A percentile compares a stretch with the other conserved stretches of the same genome.
phyloP scores from a whole-genome alignment of 2,797 vertebrate species.

The Anas capensis region DNA sequence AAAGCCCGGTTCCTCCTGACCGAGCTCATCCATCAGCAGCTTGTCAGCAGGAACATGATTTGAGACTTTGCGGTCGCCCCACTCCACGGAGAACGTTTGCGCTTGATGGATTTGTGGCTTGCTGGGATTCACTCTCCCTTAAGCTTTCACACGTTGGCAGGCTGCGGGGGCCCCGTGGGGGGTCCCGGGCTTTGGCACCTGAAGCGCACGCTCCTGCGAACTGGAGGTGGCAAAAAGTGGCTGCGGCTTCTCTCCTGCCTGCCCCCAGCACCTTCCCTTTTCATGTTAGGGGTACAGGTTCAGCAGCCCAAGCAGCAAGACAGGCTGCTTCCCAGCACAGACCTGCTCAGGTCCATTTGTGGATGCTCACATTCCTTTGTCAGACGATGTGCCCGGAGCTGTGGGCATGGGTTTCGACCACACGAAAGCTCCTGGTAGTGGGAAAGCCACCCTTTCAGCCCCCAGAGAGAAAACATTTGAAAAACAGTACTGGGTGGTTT shows the following conservation, averaged over 20 bases:
- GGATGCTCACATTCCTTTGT: background rate
- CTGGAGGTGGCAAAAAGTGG: background rate
- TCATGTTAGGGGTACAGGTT: rapidly evolving
- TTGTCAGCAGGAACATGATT: background rate
- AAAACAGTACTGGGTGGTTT: background rate
- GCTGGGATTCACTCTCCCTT: background rate
- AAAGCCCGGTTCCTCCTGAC: background rate
- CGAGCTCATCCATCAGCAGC: background rate
- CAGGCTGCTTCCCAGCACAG: background rate
- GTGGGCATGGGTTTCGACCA: background rate
- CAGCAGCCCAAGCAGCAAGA: background rate
- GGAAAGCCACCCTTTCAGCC: background rate
- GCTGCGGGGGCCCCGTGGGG: rapidly evolving
- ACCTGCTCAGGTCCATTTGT: rapidly evolving
- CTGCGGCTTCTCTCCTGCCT: background rate
- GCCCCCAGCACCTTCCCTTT: background rate
- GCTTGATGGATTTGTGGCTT: background rate
- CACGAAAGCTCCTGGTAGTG: background rate
- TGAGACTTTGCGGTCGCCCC: background rate
- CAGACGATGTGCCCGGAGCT: rapidly evolving
- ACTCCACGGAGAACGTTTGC: background rate
- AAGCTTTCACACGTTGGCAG: background rate
- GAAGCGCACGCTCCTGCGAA: rapidly evolving
- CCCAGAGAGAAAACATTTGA: background rate
- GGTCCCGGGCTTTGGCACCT: background rate